These are phyloP conservation scores for Remorina albescens DNA, from an alignment of 2,797 vertebrate species.

Conservation along the genomic window DNA sequence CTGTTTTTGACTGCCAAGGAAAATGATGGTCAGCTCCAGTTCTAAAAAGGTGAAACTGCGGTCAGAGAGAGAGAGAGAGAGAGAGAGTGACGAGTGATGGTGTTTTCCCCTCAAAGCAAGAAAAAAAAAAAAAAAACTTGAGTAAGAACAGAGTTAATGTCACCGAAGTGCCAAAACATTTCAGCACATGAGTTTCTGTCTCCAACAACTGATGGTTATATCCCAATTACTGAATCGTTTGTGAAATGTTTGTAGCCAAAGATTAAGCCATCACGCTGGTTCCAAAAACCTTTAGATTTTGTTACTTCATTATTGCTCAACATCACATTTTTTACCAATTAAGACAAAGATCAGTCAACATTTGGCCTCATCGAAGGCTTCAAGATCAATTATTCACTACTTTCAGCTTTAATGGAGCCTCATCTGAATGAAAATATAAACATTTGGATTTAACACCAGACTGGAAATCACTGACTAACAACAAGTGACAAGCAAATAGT, in stretches of 20 bases:
- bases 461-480: not conserved
- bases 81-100: not conserved
- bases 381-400: too few species aligned
- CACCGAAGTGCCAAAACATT: slow-evolving; percentile 9
- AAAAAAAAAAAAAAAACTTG: not conserved
- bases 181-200: not conserved
- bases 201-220: not conserved
- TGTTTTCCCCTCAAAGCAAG: not conserved
- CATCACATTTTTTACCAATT: too few species aligned
- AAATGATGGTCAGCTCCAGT: not conserved
- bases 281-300: too few species aligned
- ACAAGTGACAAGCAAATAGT: not conserved
- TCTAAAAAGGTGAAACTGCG: not conserved
- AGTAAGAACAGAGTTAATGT: slow-evolving; percentile 33
- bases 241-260: not conserved
- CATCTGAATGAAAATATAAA: too few species aligned
- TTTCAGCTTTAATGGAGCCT: too few species aligned
- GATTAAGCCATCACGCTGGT: not conserved
- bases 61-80: not conserved
- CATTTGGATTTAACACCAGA: not conserved
- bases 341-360: too few species aligned
- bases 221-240: not conserved
- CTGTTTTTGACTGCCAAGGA: not conserved
- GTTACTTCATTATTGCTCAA: not conserved
- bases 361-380: too few species aligned